Percentiles rank a stretch among this genome's conserved stretches.
phyloP scores from a whole-genome alignment of 2,888 invertebrate genomes.

The Chrysina gloriosa region DNA sequence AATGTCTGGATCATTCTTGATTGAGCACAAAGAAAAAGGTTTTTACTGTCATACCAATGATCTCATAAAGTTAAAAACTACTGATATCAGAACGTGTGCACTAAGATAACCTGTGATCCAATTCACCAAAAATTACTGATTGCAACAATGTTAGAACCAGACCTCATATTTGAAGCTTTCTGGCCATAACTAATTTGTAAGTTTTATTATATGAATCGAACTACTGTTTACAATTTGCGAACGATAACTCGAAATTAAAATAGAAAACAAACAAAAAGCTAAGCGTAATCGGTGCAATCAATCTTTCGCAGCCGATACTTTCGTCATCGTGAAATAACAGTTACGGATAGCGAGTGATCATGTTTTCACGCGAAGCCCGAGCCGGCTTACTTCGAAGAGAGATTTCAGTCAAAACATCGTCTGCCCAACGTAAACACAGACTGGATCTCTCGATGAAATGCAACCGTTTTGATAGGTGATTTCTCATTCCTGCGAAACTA shows the following conservation, averaged over 20 bases:
- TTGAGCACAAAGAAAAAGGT: no score
- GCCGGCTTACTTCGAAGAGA: background rate
- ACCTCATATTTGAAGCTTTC: no score
- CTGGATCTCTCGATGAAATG: conserved; percentile 40
- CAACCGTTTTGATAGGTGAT: conserved; percentile 38
- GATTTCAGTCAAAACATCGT: conserved; percentile 41
- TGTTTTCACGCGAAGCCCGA: background rate
- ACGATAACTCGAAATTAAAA: background rate
- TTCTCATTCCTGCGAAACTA: conserved; percentile 36
- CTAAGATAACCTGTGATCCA: no score
- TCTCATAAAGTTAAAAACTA: no score
- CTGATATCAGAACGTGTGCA: no score
- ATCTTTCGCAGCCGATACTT: conserved; percentile 8
- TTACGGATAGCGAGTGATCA: background rate
- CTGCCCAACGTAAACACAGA: conserved; percentile 42
- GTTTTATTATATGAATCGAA: background rate
- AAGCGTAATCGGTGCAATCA: background rate
- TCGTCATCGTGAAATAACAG: conserved; percentile 18
- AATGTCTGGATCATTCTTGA: no score
- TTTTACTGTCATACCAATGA: no score
- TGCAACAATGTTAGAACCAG: no score
- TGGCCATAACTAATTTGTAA: background rate
- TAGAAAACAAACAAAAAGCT: background rate
- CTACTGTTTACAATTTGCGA: background rate
- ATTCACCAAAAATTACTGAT: no score